Conservation (phyloP, 2,888 invertebrate genomes). For the Lycaena phlaeas region DNA sequence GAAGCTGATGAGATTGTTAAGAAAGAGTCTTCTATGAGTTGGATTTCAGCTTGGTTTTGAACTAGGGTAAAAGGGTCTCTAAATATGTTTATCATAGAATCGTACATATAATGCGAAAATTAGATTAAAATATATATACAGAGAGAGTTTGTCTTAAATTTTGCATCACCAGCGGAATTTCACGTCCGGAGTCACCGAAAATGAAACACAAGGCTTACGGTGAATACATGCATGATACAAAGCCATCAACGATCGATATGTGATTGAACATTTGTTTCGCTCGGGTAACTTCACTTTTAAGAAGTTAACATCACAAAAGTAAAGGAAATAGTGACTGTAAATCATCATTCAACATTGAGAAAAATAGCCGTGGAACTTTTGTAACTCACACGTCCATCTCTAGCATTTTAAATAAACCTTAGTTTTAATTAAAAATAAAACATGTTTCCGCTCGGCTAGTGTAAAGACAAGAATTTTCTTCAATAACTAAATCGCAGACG, state of each 20-base stretch:
- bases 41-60: too few relatives aligned
- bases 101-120: too few relatives aligned
- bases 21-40: too few relatives aligned
- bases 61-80: too few relatives aligned
- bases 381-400: not conserved
- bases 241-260: constrained; percentile 6
- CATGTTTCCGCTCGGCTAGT: constrained; percentile 22
- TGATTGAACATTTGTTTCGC: constrained; percentile 1
- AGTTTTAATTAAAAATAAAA: constrained; percentile 19
- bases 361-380: too few relatives aligned
- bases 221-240: constrained; percentile 2
- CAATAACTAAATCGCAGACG: constrained; percentile 19
- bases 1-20: too few relatives aligned
- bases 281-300: constrained; percentile 3
- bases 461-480: constrained; percentile 17
- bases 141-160: constrained; percentile 19
- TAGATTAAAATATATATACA: too few relatives aligned
- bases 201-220: not conserved
- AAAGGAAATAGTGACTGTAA: not conserved
- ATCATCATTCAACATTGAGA: not conserved
- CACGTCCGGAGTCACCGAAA: constrained; percentile 19
- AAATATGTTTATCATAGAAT: too few relatives aligned
- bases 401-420: constrained; percentile 17
- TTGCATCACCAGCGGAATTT: constrained; percentile 22
- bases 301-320: constrained; percentile 7